Percentiles rank a stretch among this genome's conserved stretches.
These are phyloP conservation scores for Platichthys flesus DNA, from an alignment of 2,113 vertebrate species.

Conservation along the genomic window DNA sequence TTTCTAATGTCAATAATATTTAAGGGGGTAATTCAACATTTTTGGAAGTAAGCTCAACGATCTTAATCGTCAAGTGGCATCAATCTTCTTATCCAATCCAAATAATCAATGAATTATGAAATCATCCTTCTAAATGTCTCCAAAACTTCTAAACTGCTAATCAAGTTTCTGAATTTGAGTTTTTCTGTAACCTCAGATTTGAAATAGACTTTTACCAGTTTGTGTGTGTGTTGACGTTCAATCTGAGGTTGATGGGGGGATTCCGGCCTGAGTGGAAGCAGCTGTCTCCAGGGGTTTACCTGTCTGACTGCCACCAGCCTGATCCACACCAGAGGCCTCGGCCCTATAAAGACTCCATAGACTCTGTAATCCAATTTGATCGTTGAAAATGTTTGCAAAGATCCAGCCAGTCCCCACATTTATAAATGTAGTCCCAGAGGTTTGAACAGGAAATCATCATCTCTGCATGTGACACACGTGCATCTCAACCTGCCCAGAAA, in stretches of 20 bases:
- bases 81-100: too few relatives aligned
- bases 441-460: not conserved
- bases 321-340: conserved; percentile 32
- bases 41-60: not conserved
- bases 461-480: not conserved
- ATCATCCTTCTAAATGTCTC: too few relatives aligned
- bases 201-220: not conserved
- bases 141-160: too few relatives aligned
- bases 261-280: conserved; percentile 59
- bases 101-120: too few relatives aligned
- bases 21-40: not conserved
- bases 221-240: not conserved
- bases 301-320: conserved; percentile 33
- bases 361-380: conserved; percentile 27
- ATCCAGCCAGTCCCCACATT: conserved; percentile 8
- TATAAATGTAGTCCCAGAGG: not conserved
- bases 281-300: conserved; percentile 62
- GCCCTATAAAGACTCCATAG: conserved; percentile 6
- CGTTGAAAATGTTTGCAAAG: not conserved
- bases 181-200: too few relatives aligned
- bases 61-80: too few relatives aligned
- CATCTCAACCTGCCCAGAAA: not conserved
- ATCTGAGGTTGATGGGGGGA: not conserved
- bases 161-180: too few relatives aligned
- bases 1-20: not conserved